A percentile compares a stretch with the other conserved stretches of the same genome.
Conservation (phyloP, 2,888 invertebrate genomes). For the Cephonodes hylas region DNA sequence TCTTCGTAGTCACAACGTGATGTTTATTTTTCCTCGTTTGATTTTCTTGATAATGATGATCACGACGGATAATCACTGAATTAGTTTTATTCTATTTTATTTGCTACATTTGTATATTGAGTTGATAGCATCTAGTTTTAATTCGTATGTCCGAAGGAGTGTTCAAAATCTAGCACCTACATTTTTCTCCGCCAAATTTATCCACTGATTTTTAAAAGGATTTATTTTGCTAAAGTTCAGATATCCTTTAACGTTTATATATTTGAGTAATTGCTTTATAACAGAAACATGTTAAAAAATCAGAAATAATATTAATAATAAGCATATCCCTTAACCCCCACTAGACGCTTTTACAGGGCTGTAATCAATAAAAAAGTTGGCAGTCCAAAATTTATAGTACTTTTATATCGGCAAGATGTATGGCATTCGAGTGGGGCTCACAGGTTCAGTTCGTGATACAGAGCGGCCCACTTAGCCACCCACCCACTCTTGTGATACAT, state of each 20-base stretch:
- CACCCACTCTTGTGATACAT: slow-evolving; percentile 25
- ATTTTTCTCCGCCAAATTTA: too few relatives aligned
- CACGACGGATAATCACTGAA: neutral
- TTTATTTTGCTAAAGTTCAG: too few relatives aligned
- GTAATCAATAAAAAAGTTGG: neutral
- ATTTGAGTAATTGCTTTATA: too few relatives aligned
- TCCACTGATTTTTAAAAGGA: too few relatives aligned
- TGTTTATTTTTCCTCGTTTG: neutral
- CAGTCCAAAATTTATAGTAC: neutral
- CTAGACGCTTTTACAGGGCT: too few relatives aligned
- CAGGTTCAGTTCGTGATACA: slow-evolving; percentile 14
- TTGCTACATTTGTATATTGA: neutral
- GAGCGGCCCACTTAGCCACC: slow-evolving; percentile 26
- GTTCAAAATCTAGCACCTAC: too few relatives aligned
- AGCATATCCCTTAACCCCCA: too few relatives aligned
- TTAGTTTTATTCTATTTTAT: too few relatives aligned
- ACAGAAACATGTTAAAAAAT: too few relatives aligned
- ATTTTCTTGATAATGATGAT: neutral
- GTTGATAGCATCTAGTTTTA: neutral
- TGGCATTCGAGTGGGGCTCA: neutral
- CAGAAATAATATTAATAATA: too few relatives aligned
- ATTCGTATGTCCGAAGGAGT: too few relatives aligned
- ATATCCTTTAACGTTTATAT: too few relatives aligned
- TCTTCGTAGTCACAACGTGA: slow-evolving; percentile 4
- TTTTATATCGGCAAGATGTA: neutral